Percentiles rank a stretch among this genome's conserved stretches.
Evolutionary conservation across 2,113 vertebrate species (phyloP).

Genomic region (Tor tambroides): DNA sequence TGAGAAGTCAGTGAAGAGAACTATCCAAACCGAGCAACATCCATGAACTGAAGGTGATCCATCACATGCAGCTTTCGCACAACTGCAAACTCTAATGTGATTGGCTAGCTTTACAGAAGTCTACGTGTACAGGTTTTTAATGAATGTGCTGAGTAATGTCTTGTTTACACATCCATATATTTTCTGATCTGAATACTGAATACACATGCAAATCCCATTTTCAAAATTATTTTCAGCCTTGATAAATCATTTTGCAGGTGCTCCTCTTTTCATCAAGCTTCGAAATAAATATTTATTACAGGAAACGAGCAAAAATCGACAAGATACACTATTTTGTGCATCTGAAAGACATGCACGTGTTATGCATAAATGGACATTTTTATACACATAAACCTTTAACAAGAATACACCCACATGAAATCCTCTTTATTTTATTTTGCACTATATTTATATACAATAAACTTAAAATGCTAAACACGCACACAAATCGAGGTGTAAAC

Average conservation of each 20-base stretch:
- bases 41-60: background rate
- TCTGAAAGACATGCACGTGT: background rate
- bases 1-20: background rate
- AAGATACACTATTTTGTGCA: background rate
- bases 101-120: too few species aligned
- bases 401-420: too few species aligned
- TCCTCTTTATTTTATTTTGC: background rate
- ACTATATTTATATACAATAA: background rate
- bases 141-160: too few species aligned
- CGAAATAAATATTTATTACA: background rate
- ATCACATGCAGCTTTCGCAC: background rate
- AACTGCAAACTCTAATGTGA: background rate
- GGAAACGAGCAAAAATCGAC: background rate
- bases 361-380: background rate
- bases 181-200: background rate
- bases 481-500: too few species aligned
- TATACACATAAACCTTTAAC: too few species aligned
- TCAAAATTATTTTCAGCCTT: background rate
- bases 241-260: background rate
- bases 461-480: too few species aligned
- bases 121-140: too few species aligned
- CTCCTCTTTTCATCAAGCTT: background rate
- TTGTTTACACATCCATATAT: background rate
- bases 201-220: background rate
- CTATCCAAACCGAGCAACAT: background rate